Base-by-base conservation (phyloP, 2,888 invertebrate species). In the Epinotia bilunana region DNA sequence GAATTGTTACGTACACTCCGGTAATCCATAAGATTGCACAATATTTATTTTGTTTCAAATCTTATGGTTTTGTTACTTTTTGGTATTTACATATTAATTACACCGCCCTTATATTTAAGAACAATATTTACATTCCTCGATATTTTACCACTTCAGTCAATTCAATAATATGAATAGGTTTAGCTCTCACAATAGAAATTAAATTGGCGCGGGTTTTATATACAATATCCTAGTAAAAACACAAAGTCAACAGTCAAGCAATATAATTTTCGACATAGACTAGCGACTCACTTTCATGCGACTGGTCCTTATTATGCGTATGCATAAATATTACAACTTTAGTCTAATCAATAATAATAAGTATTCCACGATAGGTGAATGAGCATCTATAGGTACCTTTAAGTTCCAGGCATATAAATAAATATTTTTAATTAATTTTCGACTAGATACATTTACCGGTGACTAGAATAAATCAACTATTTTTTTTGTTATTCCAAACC, bases 1-100 rank as follows among this genome's bases (percentile, higher is more conserved):
- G 88, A 85, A 85, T 86, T 82, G 83, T 88, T 89, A 91, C 90
- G 89, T 89, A 90, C 90, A 92, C 88, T 89, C 89, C 80, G 84
- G 85, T 85, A 91, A 90, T 55, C 72, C 72, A 67, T 67, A 71
- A 61, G 71, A 71, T 72, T 65, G 33, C 64, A 74, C 70, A 74
- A 74, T 58, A 58, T 60, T 55, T 18, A 1, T 49, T 60, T 58
- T 20, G 68, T 69, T 58, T 39, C 39, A 33, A 53, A 49, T 70
- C 39, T 63, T 70, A 55, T 60, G 60, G 74, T 46, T 74, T 18
- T 62, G 43, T 53, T 65, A 65, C 6, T 39, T 71, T 33, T 63
- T 33, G 23, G 23, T 74, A 74, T 74, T 74, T 74, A 74, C 74
- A 74, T 49, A 65, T 65, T 60, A 39, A 55, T 43, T 71, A 74